phyloP scores from a whole-genome alignment of 2,113 vertebrate species.

The Kobus ellipsiprymnus region DNA sequence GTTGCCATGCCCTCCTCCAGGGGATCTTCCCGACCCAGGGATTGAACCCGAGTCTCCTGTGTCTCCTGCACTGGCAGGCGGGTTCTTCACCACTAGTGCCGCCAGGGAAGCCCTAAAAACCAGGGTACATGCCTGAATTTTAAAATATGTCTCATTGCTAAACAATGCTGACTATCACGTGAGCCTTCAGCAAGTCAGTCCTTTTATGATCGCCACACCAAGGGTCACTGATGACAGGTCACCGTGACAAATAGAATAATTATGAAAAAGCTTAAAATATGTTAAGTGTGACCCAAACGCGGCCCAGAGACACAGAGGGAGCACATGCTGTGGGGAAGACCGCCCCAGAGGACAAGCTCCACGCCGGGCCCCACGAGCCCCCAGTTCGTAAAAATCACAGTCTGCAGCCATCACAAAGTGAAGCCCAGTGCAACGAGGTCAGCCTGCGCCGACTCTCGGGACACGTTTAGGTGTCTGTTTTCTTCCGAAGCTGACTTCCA shows the following conservation, averaged over 20 bases:
- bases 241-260: not conserved
- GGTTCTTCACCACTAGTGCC: not conserved
- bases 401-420: not conserved
- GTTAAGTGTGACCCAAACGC: not conserved
- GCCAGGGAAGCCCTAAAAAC: not conserved
- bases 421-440: fast-evolving
- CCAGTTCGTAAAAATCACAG: not conserved
- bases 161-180: fast-evolving
- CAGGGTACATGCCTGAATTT: not conserved
- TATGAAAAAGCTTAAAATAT: not conserved
- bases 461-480: not conserved
- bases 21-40: not conserved
- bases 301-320: not conserved
- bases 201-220: not conserved
- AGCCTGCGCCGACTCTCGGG: not conserved
- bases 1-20: not conserved
- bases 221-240: not conserved
- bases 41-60: not conserved
- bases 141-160: not conserved
- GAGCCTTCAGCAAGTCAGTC: not conserved
- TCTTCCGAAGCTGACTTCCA: not conserved
- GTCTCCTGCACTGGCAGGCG: not conserved
- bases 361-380: not conserved
- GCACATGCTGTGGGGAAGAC: not conserved
- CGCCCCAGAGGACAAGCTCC: not conserved